Evolutionary conservation across 2,888 invertebrate species (phyloP), one percentile per base, ranked within the genome.

Genomic region (Andrena bucephala): DNA sequence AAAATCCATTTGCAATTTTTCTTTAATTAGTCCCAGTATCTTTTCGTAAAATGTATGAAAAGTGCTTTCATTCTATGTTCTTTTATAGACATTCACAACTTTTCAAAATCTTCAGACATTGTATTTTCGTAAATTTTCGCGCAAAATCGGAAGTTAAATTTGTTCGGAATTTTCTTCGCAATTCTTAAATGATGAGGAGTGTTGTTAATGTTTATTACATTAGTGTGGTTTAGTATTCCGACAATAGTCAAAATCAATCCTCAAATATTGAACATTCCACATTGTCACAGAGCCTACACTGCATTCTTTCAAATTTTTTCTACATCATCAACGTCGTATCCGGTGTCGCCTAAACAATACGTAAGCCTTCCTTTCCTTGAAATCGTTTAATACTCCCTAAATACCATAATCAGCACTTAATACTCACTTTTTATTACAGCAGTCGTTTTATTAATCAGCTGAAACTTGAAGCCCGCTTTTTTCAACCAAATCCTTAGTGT

Each of bases 261-360:
- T 54, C 54, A 54, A 54, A 54, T 54, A 54, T 24, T 10, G 54
- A 54, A 54, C 20, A 54, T n/a, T 20, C n/a, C 54, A 54, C 2
- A 20, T 54, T 54, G 54, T 20, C n/a, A 20, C 20, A 20, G 54
- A 54, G 20, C 24, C 54, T 24, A 54, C 54, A 24, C 24, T 54
- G 54, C 54, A 54, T 54, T 24, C 54, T 54, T 54, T 8, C 54
- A 54, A 54, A 20, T 54, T 54, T 54, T 24, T n/a, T 54, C 54
- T 24, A 24, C 54, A 54, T 24, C 20, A 2, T 24, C 20, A 20
- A 54, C 8, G 54, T 24, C 24, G 20, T 24, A 54, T 54, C 54
- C 24, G 54, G 42, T 42, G 42, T 42, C 16, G 42, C 42, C 42
- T 54, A 54, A 54, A 54, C 20, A 54, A 54, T 24, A 24, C 54